phyloP scores from a whole-genome alignment of 2,888 invertebrate genomes.

The Gandaritis pyraliata region DNA sequence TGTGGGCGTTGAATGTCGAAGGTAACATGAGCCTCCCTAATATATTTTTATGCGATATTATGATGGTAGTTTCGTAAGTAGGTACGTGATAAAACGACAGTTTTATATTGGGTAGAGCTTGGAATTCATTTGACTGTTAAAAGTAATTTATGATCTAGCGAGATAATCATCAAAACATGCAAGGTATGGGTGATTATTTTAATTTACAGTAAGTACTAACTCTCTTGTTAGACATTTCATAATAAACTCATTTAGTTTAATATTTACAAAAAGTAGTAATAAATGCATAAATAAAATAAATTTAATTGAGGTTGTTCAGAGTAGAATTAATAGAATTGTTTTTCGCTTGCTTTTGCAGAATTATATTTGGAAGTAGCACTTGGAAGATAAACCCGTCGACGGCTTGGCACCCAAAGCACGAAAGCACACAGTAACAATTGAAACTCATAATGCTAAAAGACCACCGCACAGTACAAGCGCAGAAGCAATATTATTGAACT shows the following conservation, averaged over 20 bases:
- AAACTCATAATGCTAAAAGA: slow-evolving; percentile 57
- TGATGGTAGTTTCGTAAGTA: slow-evolving; percentile 32
- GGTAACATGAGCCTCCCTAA: slow-evolving; percentile 28
- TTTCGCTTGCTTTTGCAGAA: too few relatives aligned
- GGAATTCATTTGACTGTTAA: slow-evolving; percentile 3
- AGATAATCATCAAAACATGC: too few relatives aligned
- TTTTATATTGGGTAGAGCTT: background rate
- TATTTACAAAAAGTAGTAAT: too few relatives aligned
- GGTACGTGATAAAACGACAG: slow-evolving; percentile 22
- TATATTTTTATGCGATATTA: slow-evolving; percentile 33
- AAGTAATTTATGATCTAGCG: background rate
- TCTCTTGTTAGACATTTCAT: too few relatives aligned
- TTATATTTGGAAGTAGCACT: background rate
- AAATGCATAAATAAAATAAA: too few relatives aligned
- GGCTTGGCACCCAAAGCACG: slow-evolving; percentile 39
- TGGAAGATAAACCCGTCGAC: background rate
- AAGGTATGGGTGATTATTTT: too few relatives aligned
- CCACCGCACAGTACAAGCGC: slow-evolving; percentile 55
- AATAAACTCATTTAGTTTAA: too few relatives aligned
- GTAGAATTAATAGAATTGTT: too few relatives aligned
- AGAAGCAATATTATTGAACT: slow-evolving; percentile 74
- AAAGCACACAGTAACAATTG: slow-evolving; percentile 48
- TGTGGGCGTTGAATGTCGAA: slow-evolving; percentile 23
- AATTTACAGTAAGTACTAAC: too few relatives aligned
- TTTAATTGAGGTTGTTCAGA: too few relatives aligned